A percentile compares a stretch with the other conserved stretches of the same genome.
Conservation (phyloP, 2,113 vertebrate genomes). For the Ciconia boyciana region DNA sequence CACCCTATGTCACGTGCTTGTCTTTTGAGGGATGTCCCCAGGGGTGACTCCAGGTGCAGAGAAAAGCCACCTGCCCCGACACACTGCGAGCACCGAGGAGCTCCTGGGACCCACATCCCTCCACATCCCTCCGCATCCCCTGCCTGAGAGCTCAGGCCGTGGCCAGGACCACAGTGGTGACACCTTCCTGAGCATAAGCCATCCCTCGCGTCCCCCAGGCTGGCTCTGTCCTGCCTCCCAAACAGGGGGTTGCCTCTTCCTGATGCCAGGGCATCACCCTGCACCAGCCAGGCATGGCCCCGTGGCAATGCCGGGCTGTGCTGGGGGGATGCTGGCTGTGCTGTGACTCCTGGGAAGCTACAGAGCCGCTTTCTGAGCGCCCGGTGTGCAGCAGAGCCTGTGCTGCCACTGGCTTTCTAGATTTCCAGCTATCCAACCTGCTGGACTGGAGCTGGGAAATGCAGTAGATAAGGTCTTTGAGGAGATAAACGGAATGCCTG, state of each 20-base stretch:
- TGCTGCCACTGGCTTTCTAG: neutral
- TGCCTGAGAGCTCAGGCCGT: accelerated
- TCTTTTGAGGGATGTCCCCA: neutral
- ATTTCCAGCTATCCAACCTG: neutral
- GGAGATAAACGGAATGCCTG: neutral
- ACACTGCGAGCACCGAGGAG: accelerated
- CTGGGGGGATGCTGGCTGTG: accelerated
- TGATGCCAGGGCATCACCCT: neutral
- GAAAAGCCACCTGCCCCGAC: neutral
- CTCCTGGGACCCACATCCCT: neutral
- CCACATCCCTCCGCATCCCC: neutral
- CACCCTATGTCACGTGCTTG: accelerated
- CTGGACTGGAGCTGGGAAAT: neutral
- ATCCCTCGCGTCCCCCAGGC: accelerated
- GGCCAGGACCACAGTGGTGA: neutral
- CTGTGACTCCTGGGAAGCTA: neutral
- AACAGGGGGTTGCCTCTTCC: neutral
- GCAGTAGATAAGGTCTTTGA: neutral
- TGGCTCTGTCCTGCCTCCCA: neutral
- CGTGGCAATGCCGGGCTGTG: neutral
- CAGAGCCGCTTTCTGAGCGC: neutral
- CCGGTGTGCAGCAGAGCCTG: neutral
- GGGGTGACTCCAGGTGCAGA: neutral
- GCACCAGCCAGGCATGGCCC: neutral
- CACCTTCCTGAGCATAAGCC: neutral